These are phyloP conservation scores for Rhopilema esculentum DNA, from an alignment of 30 jellyfish, hydroid and myxozoan genomes.

Conservation along the genomic window DNA sequence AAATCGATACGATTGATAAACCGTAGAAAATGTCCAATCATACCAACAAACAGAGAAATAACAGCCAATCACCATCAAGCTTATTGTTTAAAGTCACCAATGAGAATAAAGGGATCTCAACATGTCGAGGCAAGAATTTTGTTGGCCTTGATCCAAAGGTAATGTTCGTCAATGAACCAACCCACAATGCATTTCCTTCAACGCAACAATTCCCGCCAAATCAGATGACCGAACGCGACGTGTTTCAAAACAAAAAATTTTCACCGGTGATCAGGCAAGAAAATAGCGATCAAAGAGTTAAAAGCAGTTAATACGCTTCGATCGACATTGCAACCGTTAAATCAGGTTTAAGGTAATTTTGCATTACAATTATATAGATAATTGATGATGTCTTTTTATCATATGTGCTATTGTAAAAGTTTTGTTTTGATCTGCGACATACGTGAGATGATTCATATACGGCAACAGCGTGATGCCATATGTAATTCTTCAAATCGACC, in stretches of 20 bases:
- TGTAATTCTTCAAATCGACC: background rate
- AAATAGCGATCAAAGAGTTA: constrained; percentile 8
- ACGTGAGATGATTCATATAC: background rate
- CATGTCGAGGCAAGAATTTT: constrained; percentile 59
- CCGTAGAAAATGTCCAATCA: constrained; percentile 30
- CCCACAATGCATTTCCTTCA: constrained; percentile 67
- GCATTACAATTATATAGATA: background rate
- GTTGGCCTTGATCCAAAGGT: constrained; percentile 49
- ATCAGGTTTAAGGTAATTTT: background rate
- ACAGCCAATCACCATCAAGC: constrained; percentile 5
- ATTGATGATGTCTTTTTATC: background rate
- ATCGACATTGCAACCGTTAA: background rate
- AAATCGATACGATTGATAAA: background rate
- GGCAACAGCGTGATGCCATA: background rate
- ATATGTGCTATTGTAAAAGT: background rate
- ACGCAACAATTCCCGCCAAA: constrained; percentile 79
- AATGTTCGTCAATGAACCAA: constrained; percentile 44
- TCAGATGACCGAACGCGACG: constrained; percentile 37
- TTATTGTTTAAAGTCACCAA: constrained; percentile 46
- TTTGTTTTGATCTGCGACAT: background rate
- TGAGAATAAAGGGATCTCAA: background rate
- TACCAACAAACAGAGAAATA: background rate
- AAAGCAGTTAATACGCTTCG: background rate
- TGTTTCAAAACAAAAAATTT: constrained; percentile 61
- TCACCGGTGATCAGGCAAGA: constrained; percentile 41